Base-by-base conservation (phyloP, 2,113 vertebrate species). In the Rhea pennata region DNA sequence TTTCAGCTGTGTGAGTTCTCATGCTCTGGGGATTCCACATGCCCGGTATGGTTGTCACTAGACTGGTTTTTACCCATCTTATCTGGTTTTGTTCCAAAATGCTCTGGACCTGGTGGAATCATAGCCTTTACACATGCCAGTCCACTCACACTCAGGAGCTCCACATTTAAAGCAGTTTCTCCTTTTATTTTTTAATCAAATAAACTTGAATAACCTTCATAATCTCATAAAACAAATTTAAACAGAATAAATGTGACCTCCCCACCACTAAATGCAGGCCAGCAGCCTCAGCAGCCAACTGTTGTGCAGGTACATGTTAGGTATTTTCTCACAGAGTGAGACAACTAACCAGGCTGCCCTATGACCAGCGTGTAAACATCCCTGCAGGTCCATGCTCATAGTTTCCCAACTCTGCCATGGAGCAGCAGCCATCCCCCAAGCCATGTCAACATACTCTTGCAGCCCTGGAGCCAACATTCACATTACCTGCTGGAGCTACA, bases 41-140 rank as follows among this genome's bases (percentile, higher is more conserved):
- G n/a, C 51, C 46, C 62, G 15, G 29, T 53, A 21, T n/a, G 19
- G 20, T 3, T 90, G 73, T 67, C 73, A 87, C 51, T 56, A 91
- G 95, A 69, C 93, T 82, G 87, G 80, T 97, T 95, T 91, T 20
- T 13, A 72, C 36, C 76, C 91, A 92, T 50, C 24, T 65, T 74
- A 20, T 29, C 80, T 81, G 65, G 46, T 90, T 95, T 64, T 93
- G 76, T 72, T 94, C 84, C 91, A 44, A 16, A 87, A 78, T 48
- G 29, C 83, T 74, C 70, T 39, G 29, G 39, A 72, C n/a, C n/a
- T 81, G 20, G 39, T 89, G 42, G 56, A 93, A 78, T 78, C 65
- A 21, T 14, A 53, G 53, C 51, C 7, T 29, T 64, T 39, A 39
- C 9, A 5, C 46, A 13, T 2, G 2, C 17, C 27, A 62, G 58